phyloP scores from a whole-genome alignment of 2,113 vertebrate genomes.

The Coturnix japonica region DNA sequence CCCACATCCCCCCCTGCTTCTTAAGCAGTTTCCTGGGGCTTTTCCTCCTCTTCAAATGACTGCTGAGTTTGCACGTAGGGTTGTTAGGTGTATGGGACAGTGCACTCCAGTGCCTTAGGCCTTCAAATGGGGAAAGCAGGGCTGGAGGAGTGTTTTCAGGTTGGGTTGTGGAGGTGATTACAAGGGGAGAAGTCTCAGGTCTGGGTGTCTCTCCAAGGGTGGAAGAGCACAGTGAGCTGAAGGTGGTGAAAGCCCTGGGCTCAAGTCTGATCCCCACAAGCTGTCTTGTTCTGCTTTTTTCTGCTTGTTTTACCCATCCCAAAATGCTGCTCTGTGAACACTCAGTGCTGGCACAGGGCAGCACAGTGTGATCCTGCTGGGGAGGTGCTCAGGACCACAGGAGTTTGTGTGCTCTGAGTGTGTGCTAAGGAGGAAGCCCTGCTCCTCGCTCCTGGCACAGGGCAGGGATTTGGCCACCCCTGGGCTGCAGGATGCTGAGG shows the following conservation, averaged over 20 bases:
- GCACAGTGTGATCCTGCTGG: neutral
- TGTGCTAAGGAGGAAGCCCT: neutral
- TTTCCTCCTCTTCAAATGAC: neutral
- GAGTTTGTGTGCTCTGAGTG: accelerated
- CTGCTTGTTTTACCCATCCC: accelerated
- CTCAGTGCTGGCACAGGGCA: neutral
- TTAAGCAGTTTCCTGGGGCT: neutral
- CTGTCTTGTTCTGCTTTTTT: neutral
- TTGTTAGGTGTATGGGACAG: neutral
- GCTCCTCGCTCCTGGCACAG: accelerated
- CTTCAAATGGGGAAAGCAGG: neutral
- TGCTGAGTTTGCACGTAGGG: neutral
- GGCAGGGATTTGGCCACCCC: neutral
- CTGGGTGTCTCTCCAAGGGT: neutral
- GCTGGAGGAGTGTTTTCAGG: neutral
- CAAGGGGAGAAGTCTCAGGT: neutral
- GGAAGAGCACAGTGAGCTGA: too few relatives aligned
- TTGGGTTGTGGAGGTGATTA: neutral
- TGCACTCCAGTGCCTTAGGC: neutral
- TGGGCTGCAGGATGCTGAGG: accelerated
- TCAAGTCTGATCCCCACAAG: neutral
- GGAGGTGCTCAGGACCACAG: accelerated
- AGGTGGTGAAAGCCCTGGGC: too few relatives aligned
- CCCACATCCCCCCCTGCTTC: neutral
- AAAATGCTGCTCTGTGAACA: neutral